A percentile compares a stretch with the other conserved stretches of the same genome.
These are phyloP conservation scores for Monodelphis domestica DNA, from an alignment of 2,797 vertebrate species.

Conservation along the genomic window DNA sequence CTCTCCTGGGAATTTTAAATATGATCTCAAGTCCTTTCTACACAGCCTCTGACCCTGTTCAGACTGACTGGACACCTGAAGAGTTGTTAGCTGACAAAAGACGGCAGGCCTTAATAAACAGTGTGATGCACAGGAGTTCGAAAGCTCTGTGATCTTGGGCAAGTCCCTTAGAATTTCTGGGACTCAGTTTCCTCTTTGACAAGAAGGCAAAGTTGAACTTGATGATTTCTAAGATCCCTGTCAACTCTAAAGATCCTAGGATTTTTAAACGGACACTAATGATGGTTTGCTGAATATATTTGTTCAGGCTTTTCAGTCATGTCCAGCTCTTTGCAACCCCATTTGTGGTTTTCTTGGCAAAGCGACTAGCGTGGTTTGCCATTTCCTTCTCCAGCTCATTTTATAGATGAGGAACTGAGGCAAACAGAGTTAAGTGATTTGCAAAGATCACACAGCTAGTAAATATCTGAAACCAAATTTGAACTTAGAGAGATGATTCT, in stretches of 20 bases:
- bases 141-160: neutral
- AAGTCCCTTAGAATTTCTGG: neutral
- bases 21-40: slow-evolving; percentile 50
- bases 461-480: too few species aligned
- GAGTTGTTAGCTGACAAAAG: neutral
- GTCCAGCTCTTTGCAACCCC: too few species aligned
- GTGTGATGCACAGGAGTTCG: neutral
- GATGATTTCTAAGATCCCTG: neutral
- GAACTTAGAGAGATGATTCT: too few species aligned
- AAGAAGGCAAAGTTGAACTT: neutral
- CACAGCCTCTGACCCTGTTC: slow-evolving; percentile 61
- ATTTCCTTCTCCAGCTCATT: too few species aligned
- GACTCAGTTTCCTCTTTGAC: neutral
- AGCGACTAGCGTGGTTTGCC: too few species aligned
- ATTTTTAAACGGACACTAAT: neutral
- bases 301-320: too few species aligned
- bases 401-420: too few species aligned
- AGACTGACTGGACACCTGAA: slow-evolving; percentile 48
- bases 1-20: slow-evolving; percentile 66
- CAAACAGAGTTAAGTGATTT: too few species aligned
- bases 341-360: too few species aligned
- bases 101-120: neutral
- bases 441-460: too few species aligned
- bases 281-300: neutral
- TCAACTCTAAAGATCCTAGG: neutral